Conservation (phyloP, 1,140 invertebrate genomes). For the Orius laevigatus region DNA sequence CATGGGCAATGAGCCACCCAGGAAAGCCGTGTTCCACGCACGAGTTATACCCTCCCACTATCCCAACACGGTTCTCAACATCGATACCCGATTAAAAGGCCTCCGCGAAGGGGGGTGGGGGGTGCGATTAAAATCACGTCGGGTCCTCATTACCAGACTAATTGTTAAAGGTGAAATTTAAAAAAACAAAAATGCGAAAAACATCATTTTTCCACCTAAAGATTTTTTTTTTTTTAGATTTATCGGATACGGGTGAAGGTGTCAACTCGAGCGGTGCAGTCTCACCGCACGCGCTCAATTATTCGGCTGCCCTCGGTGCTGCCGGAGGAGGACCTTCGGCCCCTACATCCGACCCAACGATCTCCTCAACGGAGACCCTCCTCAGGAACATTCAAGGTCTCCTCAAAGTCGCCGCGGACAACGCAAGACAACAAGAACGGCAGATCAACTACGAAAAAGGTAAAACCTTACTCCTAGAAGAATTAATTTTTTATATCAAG, state of each 20-base stretch:
- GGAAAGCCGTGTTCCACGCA: slow-evolving; percentile 1
- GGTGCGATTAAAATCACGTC: too few species aligned
- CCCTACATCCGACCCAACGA: slow-evolving; percentile 32
- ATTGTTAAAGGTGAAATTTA: not conserved
- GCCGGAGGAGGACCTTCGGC: slow-evolving; percentile 29
- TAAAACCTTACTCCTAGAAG: slow-evolving; percentile 29
- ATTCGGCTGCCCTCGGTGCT: slow-evolving; percentile 38
- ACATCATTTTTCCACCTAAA: not conserved
- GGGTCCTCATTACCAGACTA: too few species aligned
- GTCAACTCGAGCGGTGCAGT: slow-evolving; percentile 37
- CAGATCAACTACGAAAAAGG: slow-evolving; percentile 95
- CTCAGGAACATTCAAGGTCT: slow-evolving; percentile 88
- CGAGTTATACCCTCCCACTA: not conserved
- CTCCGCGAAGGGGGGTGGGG: too few species aligned
- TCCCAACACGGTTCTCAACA: too few species aligned
- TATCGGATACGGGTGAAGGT: slow-evolving; percentile 43
- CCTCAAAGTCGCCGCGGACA: slow-evolving; percentile 86
- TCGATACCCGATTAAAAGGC: too few species aligned
- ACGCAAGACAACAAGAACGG: slow-evolving; percentile 84
- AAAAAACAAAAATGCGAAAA: not conserved
- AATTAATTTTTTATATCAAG: not conserved
- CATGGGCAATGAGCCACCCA: slow-evolving; percentile 7
- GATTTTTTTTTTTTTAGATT: slow-evolving; percentile 30
- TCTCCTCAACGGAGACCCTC: slow-evolving; percentile 77
- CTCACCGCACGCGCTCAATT: slow-evolving; percentile 52